phyloP scores from a whole-genome alignment of 2,113 vertebrate species.

The Tangachromis dhanisi region DNA sequence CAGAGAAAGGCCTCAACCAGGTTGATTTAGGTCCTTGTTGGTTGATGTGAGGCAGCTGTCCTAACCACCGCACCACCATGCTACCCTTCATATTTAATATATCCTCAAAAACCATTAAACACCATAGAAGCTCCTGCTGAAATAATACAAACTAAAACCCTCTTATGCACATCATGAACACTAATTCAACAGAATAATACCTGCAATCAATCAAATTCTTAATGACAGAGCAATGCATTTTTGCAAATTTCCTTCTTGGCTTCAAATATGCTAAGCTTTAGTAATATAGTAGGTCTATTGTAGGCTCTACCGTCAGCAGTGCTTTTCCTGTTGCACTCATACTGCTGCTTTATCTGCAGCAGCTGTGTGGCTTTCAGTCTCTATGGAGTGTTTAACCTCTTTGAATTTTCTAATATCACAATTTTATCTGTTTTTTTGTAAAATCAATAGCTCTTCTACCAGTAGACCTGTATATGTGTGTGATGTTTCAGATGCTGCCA shows the following conservation, averaged over 20 bases:
- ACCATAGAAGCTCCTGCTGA: not conserved
- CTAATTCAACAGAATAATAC: not conserved
- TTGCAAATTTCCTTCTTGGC: not conserved
- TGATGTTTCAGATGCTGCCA: not conserved
- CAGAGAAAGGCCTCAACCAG: not conserved
- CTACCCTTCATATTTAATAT: not conserved
- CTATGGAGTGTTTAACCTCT: not conserved
- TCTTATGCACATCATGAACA: not conserved
- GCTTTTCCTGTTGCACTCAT: not conserved
- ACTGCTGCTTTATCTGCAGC: not conserved
- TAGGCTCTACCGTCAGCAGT: not conserved
- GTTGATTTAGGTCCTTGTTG: not conserved
- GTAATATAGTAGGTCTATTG: not conserved
- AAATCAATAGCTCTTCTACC: rapidly evolving
- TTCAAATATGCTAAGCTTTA: not conserved
- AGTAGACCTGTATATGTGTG: not conserved
- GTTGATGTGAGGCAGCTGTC: not conserved
- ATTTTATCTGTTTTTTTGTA: not conserved
- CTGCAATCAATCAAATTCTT: not conserved
- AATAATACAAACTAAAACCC: not conserved
- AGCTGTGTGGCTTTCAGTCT: not conserved
- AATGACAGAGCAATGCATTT: not conserved
- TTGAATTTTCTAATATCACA: not conserved
- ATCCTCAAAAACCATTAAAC: not conserved
- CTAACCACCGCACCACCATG: not conserved